Base-by-base conservation (phyloP, 2,888 invertebrate species). In the Harpalus rufipes region DNA sequence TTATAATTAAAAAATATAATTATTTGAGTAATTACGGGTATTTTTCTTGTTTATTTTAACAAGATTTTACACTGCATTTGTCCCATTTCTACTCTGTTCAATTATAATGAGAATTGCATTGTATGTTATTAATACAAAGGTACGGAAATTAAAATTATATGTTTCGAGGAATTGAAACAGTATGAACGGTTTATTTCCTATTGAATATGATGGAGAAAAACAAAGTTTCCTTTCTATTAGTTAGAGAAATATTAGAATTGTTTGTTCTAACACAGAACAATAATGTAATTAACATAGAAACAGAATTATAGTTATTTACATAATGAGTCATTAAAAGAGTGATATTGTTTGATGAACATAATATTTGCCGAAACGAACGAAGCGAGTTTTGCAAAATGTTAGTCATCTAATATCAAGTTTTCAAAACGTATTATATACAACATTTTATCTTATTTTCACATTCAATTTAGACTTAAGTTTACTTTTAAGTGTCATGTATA, bases 121-220 rank as follows among this genome's bases (percentile, higher is more conserved):
- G 32, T 32, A 32, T 68, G n/a, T 68, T 39, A 68, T 68, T 68
- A 10, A 68, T 63, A 18, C 39, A 39, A 51, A 51, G 12, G 10
- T 51, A 51, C 44, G 44, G 44, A 8, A 51, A 51, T 51, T 51
- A 51, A 51, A 51, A 51, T 51, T 10, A 51, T 12, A 51, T 51
- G 44, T 51, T n/a, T 65, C 32, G 39, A 25, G 68, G 68, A 68
- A 68, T 32, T n/a, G 68, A 68, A 68, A 39, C 68, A 14, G 39
- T 68, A 68, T 39, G 65, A 65, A 65, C 25, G 21, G 25, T 25
- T 39, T 32, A 14, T 68, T 39, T 68, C 68, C 68, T 68, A 32
- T 39, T 39, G 14, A 68, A 25, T 51, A 51, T 10, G 10, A 51
- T 10, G 63, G 18, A 32, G 12, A 68, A 68, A 39, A 39, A 32